Evolutionary conservation across 2,113 vertebrate species (phyloP).

Genomic region (Oreocharis arfaki): DNA sequence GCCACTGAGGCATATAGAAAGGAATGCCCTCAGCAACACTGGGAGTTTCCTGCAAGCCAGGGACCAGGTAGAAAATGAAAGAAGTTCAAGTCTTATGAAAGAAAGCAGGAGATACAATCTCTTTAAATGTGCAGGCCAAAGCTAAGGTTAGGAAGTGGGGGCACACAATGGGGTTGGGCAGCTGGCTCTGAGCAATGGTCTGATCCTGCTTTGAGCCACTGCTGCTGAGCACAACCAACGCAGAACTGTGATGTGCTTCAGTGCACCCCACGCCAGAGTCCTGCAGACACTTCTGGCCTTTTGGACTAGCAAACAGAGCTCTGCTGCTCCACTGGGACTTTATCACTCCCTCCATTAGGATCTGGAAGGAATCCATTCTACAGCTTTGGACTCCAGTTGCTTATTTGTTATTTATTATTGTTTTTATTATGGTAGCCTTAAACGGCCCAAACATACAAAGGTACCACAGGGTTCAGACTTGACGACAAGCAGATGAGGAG

Average conservation of each 20-base stretch:
- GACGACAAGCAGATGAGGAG: conserved; percentile 55
- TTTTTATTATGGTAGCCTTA: conserved; percentile 40
- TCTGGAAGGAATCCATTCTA: background rate
- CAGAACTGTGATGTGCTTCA: background rate
- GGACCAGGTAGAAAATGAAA: background rate
- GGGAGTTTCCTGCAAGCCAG: background rate
- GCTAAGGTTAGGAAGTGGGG: background rate
- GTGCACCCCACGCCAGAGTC: fast-evolving
- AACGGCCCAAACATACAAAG: background rate
- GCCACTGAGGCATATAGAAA: background rate
- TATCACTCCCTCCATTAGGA: background rate
- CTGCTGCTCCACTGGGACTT: background rate
- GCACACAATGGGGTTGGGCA: background rate
- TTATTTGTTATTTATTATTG: conserved; percentile 43
- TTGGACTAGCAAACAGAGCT: background rate
- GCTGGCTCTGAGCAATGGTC: background rate
- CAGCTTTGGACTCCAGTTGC: background rate
- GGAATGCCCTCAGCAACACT: background rate
- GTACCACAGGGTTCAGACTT: conserved; percentile 38
- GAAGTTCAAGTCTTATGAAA: background rate
- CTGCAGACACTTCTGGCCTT: background rate
- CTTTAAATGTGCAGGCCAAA: background rate
- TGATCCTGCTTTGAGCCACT: background rate
- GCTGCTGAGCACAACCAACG: background rate
- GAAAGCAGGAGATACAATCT: background rate